Evolutionary conservation across 2,888 invertebrate species (phyloP).

Genomic region (Mechanitis mazaeus): DNA sequence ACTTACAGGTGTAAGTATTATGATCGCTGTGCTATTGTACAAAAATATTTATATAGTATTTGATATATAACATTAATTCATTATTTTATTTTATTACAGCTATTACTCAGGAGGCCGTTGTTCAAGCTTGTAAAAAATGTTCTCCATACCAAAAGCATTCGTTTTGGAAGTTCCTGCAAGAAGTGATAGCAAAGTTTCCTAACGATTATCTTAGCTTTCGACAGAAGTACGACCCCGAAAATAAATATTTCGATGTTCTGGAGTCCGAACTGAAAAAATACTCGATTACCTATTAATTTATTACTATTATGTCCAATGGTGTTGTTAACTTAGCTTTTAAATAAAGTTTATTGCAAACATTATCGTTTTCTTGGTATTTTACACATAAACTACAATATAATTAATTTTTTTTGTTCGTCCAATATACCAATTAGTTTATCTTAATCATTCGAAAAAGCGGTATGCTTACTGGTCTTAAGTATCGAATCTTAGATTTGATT

Average conservation of each 20-base stretch:
- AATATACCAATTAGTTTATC: too few species aligned
- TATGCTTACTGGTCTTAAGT: too few species aligned
- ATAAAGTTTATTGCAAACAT: too few species aligned
- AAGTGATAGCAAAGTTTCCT: constrained; percentile 71
- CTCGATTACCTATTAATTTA: background rate
- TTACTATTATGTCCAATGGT: too few species aligned
- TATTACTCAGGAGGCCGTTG: constrained; percentile 16
- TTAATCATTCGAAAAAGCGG: too few species aligned
- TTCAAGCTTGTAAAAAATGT: constrained; percentile 24
- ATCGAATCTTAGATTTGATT: too few species aligned
- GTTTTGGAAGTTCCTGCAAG: constrained; percentile 22
- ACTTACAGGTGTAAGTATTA: constrained; percentile 46
- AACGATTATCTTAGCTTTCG: constrained; percentile 62
- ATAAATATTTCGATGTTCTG: constrained; percentile 71
- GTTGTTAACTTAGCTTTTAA: too few species aligned
- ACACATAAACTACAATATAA: too few species aligned
- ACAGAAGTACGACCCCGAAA: constrained; percentile 76
- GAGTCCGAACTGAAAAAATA: constrained; percentile 42
- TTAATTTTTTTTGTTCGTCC: too few species aligned
- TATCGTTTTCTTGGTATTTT: too few species aligned
- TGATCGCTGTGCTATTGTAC: background rate
- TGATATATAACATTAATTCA: background rate
- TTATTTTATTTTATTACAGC: constrained; percentile 10
- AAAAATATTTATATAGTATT: background rate
- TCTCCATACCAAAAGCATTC: constrained; percentile 23